Base-by-base conservation (phyloP, 2,888 invertebrate genomes). In the Melolontha melolontha region DNA sequence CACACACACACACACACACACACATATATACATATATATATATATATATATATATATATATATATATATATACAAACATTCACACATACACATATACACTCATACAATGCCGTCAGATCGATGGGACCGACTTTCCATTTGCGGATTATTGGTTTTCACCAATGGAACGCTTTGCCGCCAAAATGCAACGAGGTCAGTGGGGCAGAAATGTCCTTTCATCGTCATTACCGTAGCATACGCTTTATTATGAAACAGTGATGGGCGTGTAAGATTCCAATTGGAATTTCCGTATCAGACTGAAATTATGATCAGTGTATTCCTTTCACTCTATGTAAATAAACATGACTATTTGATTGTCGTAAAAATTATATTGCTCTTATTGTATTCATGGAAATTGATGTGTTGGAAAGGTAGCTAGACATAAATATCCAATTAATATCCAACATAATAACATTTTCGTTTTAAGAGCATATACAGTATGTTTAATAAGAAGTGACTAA, bases 151-250 rank as follows among this genome's bases (percentile, higher is more conserved):
- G 16, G 39, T n/a, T 54, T 54, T 54, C 39, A 17, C 54, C 54
- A 54, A 54, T 54, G 10, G 40, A 17, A 17, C 10, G 22, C 54
- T 40, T 54, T 54, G 40, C 54, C 54, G 54, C 54, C 54, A 54
- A 54, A 54, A 54, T 17, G 2, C 2, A 7, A 54, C 54, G 54
- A 54, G 54, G 54, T 54, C 54, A 54, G 11, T 54, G 54, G 54
- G 54, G 40, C 40, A 54, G 17, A 54, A 54, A 17, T 34, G 34
- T 34, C 34, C 10, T 34, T 34, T 34, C 10, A 54, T 40, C 54
- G 14, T 16, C 40, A n/a, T 34, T 34, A 54, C 54, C 29, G 17
- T 14, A 8, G 44, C 12, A 44, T 12, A 16, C 39, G 40, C 5
- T 40, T 54, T 54, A 54, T 39, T 10, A 47, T 14, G 34, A 34